phyloP scores from a whole-genome alignment of 2,797 vertebrate genomes.

The Trematomus bernacchii region DNA sequence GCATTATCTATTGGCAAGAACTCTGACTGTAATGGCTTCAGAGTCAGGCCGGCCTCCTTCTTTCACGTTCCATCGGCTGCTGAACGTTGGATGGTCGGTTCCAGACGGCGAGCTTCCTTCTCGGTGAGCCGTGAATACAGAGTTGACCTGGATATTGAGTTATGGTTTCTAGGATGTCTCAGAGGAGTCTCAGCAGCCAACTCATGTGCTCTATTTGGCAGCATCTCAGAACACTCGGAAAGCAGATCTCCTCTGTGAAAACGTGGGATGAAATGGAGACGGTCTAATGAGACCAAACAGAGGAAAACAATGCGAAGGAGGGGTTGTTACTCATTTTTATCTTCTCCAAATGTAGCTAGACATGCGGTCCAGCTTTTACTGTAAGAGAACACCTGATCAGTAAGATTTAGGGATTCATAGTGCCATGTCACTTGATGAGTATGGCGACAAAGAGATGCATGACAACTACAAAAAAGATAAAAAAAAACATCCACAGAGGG shows the following conservation, averaged over 20 bases:
- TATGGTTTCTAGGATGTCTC: conserved; percentile 68
- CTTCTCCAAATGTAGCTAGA: conserved; percentile 17
- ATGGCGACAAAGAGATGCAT: neutral
- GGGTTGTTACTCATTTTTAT: conserved; percentile 13
- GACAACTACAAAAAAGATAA: neutral
- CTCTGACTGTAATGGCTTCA: conserved; percentile 45
- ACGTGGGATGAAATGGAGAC: conserved; percentile 45
- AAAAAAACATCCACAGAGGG: neutral
- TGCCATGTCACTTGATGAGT: neutral
- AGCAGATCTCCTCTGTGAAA: conserved; percentile 54
- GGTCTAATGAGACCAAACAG: conserved; percentile 49
- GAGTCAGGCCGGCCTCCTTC: conserved; percentile 15
- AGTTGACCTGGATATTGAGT: conserved; percentile 72
- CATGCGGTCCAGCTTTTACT: neutral
- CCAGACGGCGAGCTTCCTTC: conserved; percentile 36
- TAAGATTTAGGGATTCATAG: neutral
- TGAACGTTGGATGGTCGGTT: conserved; percentile 14
- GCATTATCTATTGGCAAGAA: conserved; percentile 40
- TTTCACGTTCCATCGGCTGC: conserved; percentile 22
- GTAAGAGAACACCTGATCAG: neutral
- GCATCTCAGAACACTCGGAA: conserved; percentile 54
- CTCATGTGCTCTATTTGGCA: conserved; percentile 67
- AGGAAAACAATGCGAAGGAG: conserved; percentile 16
- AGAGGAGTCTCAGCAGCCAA: conserved; percentile 51
- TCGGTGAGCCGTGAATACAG: conserved; percentile 44